Percentiles rank a stretch among this genome's conserved stretches.
Evolutionary conservation across 2,797 vertebrate genomes (phyloP).

Genomic region (Tolypeutes matacus): DNA sequence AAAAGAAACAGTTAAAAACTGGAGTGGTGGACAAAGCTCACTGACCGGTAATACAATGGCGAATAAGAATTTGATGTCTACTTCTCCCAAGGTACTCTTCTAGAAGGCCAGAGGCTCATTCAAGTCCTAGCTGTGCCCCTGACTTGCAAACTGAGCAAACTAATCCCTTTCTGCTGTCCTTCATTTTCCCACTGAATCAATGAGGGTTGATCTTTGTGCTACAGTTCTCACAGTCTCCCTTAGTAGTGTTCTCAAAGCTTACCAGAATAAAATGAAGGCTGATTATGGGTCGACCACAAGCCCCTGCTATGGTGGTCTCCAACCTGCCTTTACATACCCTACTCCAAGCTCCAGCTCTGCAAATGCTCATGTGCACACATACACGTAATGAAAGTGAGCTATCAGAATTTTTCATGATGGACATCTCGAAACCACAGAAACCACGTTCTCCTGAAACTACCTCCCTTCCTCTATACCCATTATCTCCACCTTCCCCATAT

Average conservation of each 20-base stretch:
- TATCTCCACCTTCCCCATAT: background rate
- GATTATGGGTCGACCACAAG: background rate
- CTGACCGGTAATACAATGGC: background rate
- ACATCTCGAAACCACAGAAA: background rate
- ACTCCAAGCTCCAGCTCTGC: background rate
- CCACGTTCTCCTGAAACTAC: background rate
- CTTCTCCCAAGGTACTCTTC: constrained; percentile 4
- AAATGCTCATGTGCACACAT: background rate
- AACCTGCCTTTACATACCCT: background rate
- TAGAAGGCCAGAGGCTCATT: constrained; percentile 37
- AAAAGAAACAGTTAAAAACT: constrained; percentile 29
- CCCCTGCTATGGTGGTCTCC: background rate
- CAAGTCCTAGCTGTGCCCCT: background rate
- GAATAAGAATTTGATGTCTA: background rate
- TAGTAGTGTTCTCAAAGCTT: background rate
- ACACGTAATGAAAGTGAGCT: background rate
- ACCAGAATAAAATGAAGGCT: constrained; percentile 10
- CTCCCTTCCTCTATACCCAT: background rate
- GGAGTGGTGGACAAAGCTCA: constrained; percentile 11
- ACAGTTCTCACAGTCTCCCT: background rate
- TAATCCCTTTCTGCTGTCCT: background rate
- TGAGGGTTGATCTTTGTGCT: background rate
- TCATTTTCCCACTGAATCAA: background rate
- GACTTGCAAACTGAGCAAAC: background rate
- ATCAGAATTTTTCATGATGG: background rate